Evolutionary conservation across 2,797 vertebrate genomes (phyloP).

Genomic region (Tokudaia muenninki): DNA sequence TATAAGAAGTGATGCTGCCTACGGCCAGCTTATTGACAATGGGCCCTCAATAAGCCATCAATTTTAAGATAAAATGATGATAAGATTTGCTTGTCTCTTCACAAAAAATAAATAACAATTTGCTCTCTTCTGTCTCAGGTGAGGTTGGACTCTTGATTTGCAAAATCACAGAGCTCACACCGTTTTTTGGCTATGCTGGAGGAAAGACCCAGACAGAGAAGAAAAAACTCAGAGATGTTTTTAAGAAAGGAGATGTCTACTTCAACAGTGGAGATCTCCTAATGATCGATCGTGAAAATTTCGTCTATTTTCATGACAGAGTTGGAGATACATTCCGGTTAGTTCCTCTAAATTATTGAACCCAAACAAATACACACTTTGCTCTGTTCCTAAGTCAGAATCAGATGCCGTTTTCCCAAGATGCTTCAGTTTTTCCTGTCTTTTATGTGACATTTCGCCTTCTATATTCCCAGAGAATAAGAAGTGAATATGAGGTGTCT

Average conservation of each 20-base stretch:
- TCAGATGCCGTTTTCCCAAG: neutral
- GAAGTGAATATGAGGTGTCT: neutral
- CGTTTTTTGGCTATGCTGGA: conserved; percentile 92
- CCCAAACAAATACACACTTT: conserved; percentile 5
- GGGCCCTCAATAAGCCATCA: neutral
- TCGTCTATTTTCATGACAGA: conserved; percentile 94
- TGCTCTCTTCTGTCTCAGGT: conserved; percentile 86
- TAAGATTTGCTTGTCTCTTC: conserved; percentile 13
- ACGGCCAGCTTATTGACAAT: neutral
- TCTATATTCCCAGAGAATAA: conserved; percentile 5
- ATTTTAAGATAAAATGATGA: conserved; percentile 44
- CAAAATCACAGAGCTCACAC: conserved; percentile 88
- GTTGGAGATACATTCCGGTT: conserved; percentile 96
- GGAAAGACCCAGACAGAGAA: conserved; percentile 91
- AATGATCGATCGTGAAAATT: conserved; percentile 90
- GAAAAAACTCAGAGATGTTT: conserved; percentile 93
- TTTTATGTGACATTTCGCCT: neutral
- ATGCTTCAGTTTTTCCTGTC: neutral
- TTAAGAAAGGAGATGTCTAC: conserved; percentile 92
- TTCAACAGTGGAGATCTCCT: conserved; percentile 95
- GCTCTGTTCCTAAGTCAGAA: neutral
- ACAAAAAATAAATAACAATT: conserved; percentile 27
- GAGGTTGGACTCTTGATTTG: conserved; percentile 92
- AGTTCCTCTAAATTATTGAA: conserved; percentile 71
- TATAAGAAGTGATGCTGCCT: neutral